A percentile compares a stretch with the other conserved stretches of the same genome.
Evolutionary conservation across 2,888 invertebrate species (phyloP).

Genomic region (Candidula unifasciata): DNA sequence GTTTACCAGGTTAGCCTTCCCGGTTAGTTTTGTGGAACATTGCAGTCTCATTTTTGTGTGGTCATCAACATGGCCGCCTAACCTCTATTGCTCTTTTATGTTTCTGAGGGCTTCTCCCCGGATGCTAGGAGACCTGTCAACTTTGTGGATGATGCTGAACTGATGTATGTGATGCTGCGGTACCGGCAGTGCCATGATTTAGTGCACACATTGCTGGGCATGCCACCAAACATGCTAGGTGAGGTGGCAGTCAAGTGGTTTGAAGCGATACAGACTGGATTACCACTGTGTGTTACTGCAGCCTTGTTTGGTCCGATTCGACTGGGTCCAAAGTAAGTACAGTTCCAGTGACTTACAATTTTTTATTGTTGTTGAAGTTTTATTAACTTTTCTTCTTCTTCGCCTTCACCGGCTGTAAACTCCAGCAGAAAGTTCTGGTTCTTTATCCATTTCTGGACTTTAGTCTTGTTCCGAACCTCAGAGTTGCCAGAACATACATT

Average conservation of each 20-base stretch:
- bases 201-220: conserved; percentile 89
- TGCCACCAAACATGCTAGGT: conserved; percentile 83
- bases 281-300: conserved; percentile 97
- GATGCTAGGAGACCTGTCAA: conserved; percentile 93
- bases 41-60: too few species aligned
- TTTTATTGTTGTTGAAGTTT: not conserved
- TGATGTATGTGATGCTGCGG: conserved; percentile 97
- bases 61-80: too few species aligned
- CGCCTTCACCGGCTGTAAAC: too few species aligned
- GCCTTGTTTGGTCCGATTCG: conserved; percentile 94
- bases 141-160: conserved; percentile 91
- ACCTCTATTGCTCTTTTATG: not conserved
- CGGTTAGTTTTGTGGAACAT: too few species aligned
- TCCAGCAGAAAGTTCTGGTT: too few species aligned
- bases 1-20: too few species aligned
- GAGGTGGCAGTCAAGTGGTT: conserved; percentile 98
- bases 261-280: conserved; percentile 94
- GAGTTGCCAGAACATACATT: too few species aligned
- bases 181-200: conserved; percentile 98
- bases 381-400: too few species aligned
- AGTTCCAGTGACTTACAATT: not conserved
- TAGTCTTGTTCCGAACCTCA: too few species aligned
- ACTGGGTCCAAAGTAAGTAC: conserved; percentile 87
- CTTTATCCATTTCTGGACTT: too few species aligned
- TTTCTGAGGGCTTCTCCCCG: conserved; percentile 88